These are phyloP conservation scores for Trichomycterus rosablanca DNA, from an alignment of 2,113 vertebrate species.

Conservation along the genomic window DNA sequence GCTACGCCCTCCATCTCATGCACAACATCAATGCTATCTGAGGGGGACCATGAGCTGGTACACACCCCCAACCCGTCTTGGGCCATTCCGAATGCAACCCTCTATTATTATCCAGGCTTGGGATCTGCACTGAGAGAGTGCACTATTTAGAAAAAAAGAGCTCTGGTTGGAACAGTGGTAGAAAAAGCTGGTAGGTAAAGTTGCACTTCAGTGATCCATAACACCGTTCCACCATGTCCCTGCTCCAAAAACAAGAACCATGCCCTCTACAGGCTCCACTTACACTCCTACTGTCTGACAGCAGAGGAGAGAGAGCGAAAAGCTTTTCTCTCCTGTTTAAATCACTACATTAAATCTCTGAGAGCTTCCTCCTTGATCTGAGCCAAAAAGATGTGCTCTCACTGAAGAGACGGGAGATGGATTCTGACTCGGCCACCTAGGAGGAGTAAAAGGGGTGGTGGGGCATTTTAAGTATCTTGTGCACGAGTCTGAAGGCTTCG, in stretches of 20 bases:
- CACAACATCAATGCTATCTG: too few relatives aligned
- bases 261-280: slow-evolving; percentile 34
- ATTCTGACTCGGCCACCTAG: too few relatives aligned
- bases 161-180: too few relatives aligned
- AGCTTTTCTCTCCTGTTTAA: neutral
- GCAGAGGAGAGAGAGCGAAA: neutral
- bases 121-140: too few relatives aligned
- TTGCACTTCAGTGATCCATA: slow-evolving; percentile 8
- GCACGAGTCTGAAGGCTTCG: slow-evolving; percentile 28
- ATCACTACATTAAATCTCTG: too few relatives aligned
- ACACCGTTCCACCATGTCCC: slow-evolving; percentile 21
- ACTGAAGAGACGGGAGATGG: neutral
- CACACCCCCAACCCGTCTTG: too few relatives aligned
- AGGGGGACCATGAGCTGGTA: too few relatives aligned
- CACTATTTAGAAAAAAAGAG: too few relatives aligned
- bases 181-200: too few relatives aligned
- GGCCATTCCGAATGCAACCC: too few relatives aligned
- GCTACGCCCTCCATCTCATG: too few relatives aligned
- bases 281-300: slow-evolving; percentile 25
- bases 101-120: too few relatives aligned
- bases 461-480: neutral
- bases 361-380: neutral
- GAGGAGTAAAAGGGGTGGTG: neutral
- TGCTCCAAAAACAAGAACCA: slow-evolving; percentile 14
- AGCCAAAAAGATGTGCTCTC: neutral